These are phyloP conservation scores for Ploceus nigricollis DNA, from an alignment of 2,113 vertebrate genomes.

Conservation along the genomic window DNA sequence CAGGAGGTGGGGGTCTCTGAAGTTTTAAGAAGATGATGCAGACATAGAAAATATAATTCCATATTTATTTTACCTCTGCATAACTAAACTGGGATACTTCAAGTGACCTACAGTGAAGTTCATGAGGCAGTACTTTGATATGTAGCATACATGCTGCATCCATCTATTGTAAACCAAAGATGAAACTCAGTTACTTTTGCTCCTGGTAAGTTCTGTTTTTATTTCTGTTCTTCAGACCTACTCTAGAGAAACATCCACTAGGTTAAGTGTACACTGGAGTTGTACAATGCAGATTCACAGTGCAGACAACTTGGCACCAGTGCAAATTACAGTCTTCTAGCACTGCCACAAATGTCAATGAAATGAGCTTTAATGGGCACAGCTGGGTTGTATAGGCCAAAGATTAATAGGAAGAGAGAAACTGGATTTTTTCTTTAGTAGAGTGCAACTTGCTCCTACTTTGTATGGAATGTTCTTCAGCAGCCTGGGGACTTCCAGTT, in stretches of 20 bases:
- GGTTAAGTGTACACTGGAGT: not conserved
- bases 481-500: not conserved
- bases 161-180: not conserved
- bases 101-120: not conserved
- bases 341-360: not conserved
- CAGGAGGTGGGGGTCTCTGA: not conserved
- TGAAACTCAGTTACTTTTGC: not conserved
- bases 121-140: not conserved
- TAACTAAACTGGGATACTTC: not conserved
- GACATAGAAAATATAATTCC: not conserved
- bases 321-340: not conserved
- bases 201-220: not conserved
- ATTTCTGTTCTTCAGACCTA: not conserved
- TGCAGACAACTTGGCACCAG: not conserved
- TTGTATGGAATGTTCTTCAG: not conserved
- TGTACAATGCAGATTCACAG: not conserved
- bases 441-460: not conserved
- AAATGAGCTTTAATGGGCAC: not conserved
- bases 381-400: not conserved
- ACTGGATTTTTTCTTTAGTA: fast-evolving
- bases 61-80: not conserved
- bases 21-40: not conserved
- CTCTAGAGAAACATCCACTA: not conserved
- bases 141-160: not conserved
- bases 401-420: not conserved